These are phyloP conservation scores for Onthophagus sagittarius DNA, from an alignment of 2,888 invertebrate species.

Conservation along the genomic window DNA sequence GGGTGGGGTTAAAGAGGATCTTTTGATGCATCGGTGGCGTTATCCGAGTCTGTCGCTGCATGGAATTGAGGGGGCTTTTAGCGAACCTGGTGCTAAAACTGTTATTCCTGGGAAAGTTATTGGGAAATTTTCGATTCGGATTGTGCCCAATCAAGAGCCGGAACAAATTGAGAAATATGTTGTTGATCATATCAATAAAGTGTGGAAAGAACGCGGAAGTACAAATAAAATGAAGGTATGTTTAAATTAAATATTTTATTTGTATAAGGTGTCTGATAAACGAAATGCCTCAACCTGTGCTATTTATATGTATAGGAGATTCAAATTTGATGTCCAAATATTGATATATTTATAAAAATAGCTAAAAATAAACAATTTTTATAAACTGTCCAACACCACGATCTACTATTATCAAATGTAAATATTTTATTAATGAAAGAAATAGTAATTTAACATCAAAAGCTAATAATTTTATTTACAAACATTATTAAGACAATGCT, in stretches of 20 bases:
- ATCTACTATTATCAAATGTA: no score
- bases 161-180: slow-evolving; percentile 79
- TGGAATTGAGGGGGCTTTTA: slow-evolving; percentile 87
- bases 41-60: slow-evolving; percentile 91
- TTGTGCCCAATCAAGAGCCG: slow-evolving; percentile 93
- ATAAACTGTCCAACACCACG: no score
- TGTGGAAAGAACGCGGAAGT: slow-evolving; percentile 76
- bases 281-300: no score
- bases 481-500: no score
- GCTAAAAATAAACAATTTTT: no score
- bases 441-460: no score
- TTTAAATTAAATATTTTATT: not conserved
- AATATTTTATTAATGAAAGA: no score
- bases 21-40: slow-evolving; percentile 94
- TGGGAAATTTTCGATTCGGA: slow-evolving; percentile 95
- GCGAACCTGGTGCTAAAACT: slow-evolving; percentile 90
- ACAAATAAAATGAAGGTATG: slow-evolving; percentile 81
- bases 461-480: no score
- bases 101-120: slow-evolving; percentile 91
- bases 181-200: slow-evolving; percentile 67
- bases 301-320: no score
- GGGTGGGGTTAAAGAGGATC: slow-evolving; percentile 72
- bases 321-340: no score
- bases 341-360: no score
- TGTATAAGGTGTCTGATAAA: no score